Base-by-base conservation (phyloP, 1,140 invertebrate species). In the Leptinotarsa texana region DNA sequence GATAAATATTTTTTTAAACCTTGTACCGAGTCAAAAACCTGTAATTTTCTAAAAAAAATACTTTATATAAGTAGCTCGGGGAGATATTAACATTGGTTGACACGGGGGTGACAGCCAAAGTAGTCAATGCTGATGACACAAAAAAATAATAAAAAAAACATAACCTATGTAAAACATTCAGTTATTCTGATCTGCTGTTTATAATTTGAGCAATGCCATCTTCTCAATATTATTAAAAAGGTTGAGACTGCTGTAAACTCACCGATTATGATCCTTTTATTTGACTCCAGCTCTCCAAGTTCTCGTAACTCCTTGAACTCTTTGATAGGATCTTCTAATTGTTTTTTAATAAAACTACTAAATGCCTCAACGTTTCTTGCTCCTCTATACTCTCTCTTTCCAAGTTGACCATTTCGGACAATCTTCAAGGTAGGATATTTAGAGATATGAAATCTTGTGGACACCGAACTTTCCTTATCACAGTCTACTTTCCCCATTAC, bases 391-490 rank as follows among this genome's bases (percentile, higher is more conserved):
- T 99, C 98, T 81, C 93, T 91, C 86, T 99, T 99, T 1, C 93
- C 90, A 11, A 95, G 90, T 81, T 97, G 91, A 1, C 98, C 98
- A 91, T 98, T 98, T 47, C 95, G 90, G 82, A 99, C 94, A 21
- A 99, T 86, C 88, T 99, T 99, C 49, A 99, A 86, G 17, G 98
- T 99, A 24, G 98, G 98, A 88, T 99, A 99, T 88, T 99, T 99
- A 17, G 92, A 94, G 63, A 99, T 98, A 81, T 98, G 95, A 87
- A 97, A 99, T 79, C 94, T 90, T 13, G 92, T 91, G 11, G 97
- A 95, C 68, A 99, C 89, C 68, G 90, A 87, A 80, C 89, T 91
- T 88, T 99, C 94, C 82, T 89, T 90, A 86, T 99, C 98, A 89
- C 97, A 98, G 85, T 99, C 97, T 6, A 99, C 95, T 90, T 98